A percentile compares a stretch with the other conserved stretches of the same genome.
Conservation (phyloP, 2,113 vertebrate genomes). For the Hepsetus odoe region DNA sequence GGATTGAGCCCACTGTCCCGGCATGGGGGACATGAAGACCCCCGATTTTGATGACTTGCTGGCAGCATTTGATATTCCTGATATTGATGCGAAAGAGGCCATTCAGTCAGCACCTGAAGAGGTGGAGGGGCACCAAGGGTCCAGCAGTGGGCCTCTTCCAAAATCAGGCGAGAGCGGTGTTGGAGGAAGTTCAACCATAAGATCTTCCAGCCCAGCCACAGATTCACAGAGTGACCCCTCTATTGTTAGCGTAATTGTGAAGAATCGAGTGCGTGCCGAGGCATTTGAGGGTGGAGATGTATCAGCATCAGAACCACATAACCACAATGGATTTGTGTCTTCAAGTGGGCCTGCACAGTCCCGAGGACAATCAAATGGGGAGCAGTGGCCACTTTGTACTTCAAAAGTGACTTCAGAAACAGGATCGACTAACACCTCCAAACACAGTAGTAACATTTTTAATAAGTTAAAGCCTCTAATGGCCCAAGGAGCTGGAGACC, state of each 20-base stretch:
- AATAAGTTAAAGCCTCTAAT: constrained; percentile 79
- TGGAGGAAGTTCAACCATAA: constrained; percentile 58
- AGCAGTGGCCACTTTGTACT: constrained; percentile 72
- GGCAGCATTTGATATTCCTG: constrained; percentile 97
- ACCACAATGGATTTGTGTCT: constrained; percentile 67
- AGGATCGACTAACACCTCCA: constrained; percentile 46
- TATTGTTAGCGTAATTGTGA: constrained; percentile 94
- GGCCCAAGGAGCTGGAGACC: constrained; percentile 74
- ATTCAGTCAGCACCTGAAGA: constrained; percentile 88
- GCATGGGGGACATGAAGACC: constrained; percentile 99
- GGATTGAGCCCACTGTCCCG: constrained; percentile 59
- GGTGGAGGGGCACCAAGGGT: constrained; percentile 69
- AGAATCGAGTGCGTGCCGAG: constrained; percentile 87
- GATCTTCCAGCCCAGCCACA: constrained; percentile 59
- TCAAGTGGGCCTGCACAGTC: constrained; percentile 65
- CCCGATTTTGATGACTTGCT: constrained; percentile 97
- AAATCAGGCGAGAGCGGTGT: constrained; percentile 56
- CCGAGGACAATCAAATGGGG: constrained; percentile 76
- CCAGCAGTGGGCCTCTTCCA: constrained; percentile 55
- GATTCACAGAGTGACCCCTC: constrained; percentile 75
- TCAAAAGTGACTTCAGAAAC: constrained; percentile 62
- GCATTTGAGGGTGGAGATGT: constrained; percentile 69
- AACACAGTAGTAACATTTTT: constrained; percentile 69
- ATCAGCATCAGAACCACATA: constrained; percentile 53
- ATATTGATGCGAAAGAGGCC: constrained; percentile 93